phyloP scores from a whole-genome alignment of 2,113 vertebrate species.

The Gymnobelideus leadbeateri region DNA sequence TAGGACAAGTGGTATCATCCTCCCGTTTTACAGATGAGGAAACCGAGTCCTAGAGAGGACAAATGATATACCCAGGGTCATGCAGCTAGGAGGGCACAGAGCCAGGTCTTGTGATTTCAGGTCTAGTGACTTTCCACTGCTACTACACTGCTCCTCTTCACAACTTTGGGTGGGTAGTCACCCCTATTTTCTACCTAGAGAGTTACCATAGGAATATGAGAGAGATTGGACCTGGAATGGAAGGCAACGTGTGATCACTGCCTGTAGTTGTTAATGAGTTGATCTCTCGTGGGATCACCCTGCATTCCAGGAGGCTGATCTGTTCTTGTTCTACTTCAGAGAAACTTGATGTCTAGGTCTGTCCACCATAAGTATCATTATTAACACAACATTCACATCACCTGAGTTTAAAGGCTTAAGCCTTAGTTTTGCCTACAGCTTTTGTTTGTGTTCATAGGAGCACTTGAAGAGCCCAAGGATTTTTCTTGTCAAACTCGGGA shows the following conservation, averaged over 20 bases:
- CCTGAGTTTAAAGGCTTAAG: background rate
- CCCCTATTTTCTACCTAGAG: background rate
- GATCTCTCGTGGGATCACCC: background rate
- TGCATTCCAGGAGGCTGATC: background rate
- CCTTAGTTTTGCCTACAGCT: conserved; percentile 15
- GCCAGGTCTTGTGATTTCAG: background rate
- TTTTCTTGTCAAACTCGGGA: conserved; percentile 85
- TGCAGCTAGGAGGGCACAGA: background rate
- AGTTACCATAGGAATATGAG: background rate
- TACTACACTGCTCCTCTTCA: background rate
- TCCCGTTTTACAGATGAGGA: background rate
- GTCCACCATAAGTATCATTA: background rate
- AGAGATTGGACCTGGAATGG: background rate
- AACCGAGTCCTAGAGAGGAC: background rate
- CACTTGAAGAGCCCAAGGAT: conserved; percentile 80
- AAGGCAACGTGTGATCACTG: background rate
- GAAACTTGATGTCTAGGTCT: background rate
- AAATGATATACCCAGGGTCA: background rate
- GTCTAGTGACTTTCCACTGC: background rate
- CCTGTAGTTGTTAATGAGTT: background rate
- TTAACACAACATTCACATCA: background rate
- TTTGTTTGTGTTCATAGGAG: conserved; percentile 71
- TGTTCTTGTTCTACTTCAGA: background rate
- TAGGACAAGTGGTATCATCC: background rate
- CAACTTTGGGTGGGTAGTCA: background rate